Percentiles rank a stretch among this genome's conserved stretches.
Conservation (phyloP, 2,113 vertebrate genomes). For the Desmodus rotundus region DNA sequence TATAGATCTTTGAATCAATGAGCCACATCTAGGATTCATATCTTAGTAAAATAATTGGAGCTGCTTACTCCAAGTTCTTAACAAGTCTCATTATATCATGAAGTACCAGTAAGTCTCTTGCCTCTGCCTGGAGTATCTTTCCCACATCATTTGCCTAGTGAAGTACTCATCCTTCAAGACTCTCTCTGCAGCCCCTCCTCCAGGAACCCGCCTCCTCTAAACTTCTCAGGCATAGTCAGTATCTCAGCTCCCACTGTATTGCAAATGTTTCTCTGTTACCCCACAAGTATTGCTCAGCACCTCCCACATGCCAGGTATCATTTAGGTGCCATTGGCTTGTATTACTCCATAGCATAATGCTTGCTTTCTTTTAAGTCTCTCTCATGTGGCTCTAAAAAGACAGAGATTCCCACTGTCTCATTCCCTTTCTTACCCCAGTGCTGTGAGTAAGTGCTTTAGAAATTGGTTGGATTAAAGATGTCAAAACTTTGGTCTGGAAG, state of each 20-base stretch:
- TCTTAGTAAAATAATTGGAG: background rate
- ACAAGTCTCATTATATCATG: background rate
- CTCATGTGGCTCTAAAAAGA: background rate
- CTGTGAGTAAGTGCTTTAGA: background rate
- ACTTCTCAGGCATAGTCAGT: background rate
- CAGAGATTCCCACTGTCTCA: background rate
- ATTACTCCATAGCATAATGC: no score
- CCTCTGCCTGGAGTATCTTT: background rate
- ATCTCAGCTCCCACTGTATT: background rate
- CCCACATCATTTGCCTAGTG: background rate
- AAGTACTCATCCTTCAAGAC: background rate
- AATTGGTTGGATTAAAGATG: background rate
- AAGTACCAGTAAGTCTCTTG: background rate
- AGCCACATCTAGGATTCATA: background rate
- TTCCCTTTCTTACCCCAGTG: background rate
- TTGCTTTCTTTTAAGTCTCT: background rate
- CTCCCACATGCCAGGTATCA: no score
- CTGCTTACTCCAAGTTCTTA: background rate
- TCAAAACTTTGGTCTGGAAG: background rate
- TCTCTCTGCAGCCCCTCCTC: background rate
- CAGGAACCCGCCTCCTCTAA: background rate
- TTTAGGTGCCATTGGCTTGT: accelerated
- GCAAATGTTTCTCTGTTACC: background rate
- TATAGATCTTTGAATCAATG: background rate
- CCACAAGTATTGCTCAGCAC: no score